Evolutionary conservation across 1,140 invertebrate genomes (phyloP).

Genomic region (Trachymyrmex septentrionalis): DNA sequence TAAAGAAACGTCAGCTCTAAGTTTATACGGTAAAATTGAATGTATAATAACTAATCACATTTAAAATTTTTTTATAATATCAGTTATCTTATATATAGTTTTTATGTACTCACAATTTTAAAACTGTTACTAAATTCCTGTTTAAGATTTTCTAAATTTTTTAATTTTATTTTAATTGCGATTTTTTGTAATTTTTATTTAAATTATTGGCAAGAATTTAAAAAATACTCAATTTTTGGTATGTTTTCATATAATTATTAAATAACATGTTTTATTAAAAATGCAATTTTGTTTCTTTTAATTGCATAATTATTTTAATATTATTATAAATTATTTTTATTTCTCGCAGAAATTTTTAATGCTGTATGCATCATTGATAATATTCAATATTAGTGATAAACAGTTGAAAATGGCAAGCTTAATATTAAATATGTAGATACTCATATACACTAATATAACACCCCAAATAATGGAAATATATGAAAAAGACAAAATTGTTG

Average conservation of each 20-base stretch:
- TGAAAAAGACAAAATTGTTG: not conserved
- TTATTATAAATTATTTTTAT: not conserved
- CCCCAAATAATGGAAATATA: not conserved
- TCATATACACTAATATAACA: not conserved
- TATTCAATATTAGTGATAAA: not conserved
- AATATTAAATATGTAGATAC: not conserved
- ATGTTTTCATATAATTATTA: not conserved
- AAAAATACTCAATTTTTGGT: not conserved
- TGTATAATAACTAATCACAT: not conserved
- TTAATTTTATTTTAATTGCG: not conserved
- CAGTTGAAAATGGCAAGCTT: not conserved
- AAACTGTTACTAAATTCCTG: not conserved
- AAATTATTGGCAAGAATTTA: not conserved
- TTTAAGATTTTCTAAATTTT: not conserved
- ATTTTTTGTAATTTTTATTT: not conserved
- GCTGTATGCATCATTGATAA: not conserved
- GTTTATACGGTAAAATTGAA: not conserved
- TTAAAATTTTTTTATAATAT: not conserved
- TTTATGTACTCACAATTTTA: not conserved
- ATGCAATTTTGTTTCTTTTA: not conserved
- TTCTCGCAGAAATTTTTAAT: not conserved
- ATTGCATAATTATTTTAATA: not conserved
- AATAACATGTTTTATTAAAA: not conserved
- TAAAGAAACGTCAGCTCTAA: not conserved
- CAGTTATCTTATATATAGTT: not conserved